Evolutionary conservation across 2,113 vertebrate species (phyloP).

Genomic region (Podiceps cristatus): DNA sequence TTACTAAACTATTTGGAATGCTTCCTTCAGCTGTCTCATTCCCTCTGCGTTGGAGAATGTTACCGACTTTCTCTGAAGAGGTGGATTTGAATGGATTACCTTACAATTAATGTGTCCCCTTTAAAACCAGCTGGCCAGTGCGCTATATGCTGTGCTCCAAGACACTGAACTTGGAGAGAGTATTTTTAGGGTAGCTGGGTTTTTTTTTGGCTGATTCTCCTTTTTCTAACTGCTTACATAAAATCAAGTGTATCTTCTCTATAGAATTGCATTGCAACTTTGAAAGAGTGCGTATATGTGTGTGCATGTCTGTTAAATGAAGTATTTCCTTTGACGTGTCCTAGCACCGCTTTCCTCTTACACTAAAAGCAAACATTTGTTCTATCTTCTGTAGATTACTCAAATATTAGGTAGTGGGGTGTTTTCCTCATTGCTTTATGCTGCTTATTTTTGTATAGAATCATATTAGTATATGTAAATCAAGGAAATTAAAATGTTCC

Average conservation of each 20-base stretch:
- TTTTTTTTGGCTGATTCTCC: neutral
- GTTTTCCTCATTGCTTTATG: neutral
- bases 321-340: neutral
- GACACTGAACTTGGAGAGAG: neutral
- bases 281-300: neutral
- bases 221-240: neutral
- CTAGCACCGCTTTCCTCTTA: neutral
- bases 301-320: neutral
- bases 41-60: neutral
- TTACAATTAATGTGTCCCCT: neutral
- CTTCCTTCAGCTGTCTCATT: neutral
- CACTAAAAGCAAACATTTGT: too few species aligned
- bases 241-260: neutral
- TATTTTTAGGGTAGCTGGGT: neutral
- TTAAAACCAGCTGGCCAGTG: neutral
- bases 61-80: neutral
- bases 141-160: neutral
- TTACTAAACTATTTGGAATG: neutral
- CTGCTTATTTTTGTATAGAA: neutral
- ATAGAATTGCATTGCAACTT: neutral
- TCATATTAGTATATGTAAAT: neutral
- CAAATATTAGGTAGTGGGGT: neutral
- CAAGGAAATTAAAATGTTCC: neutral
- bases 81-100: constrained; percentile 1
- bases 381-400: neutral